Evolutionary conservation across 2,888 invertebrate species (phyloP).

Genomic region (Patella caerulea): DNA sequence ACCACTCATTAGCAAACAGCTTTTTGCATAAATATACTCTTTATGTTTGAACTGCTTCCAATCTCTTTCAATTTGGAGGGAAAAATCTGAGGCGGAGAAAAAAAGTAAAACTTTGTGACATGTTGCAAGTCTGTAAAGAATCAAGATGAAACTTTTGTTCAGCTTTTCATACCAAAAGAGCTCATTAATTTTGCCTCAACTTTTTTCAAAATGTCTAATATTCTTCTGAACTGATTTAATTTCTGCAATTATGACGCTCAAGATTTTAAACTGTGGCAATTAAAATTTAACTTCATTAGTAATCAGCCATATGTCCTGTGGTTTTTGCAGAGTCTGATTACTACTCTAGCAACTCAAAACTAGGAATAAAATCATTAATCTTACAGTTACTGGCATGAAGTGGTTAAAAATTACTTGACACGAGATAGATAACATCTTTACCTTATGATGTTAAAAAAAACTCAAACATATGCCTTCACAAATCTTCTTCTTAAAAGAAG

Average conservation of each 20-base stretch:
- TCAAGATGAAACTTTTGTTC: slow-evolving; percentile 7
- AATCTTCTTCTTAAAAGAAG: too few relatives aligned
- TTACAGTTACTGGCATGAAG: background rate
- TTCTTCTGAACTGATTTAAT: slow-evolving; percentile 9
- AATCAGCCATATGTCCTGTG: slow-evolving; percentile 33
- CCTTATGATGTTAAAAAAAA: too few relatives aligned
- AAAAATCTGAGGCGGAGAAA: background rate
- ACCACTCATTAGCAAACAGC: slow-evolving; percentile 8
- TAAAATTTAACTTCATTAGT: background rate
- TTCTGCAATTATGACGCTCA: slow-evolving; percentile 7
- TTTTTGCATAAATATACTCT: slow-evolving; percentile 12
- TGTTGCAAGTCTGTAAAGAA: slow-evolving; percentile 5
- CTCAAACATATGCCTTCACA: too few relatives aligned
- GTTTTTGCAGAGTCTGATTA: slow-evolving; percentile 21
- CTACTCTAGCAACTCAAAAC: slow-evolving; percentile 12
- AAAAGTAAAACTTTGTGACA: background rate
- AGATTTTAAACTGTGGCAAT: background rate
- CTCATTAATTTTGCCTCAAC: background rate
- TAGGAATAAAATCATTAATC: background rate
- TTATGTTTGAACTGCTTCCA: slow-evolving; percentile 11
- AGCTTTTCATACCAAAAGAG: background rate
- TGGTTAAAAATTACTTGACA: too few relatives aligned
- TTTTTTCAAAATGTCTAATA: background rate
- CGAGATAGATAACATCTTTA: too few relatives aligned
- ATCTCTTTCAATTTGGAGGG: background rate